These are phyloP conservation scores for Polymixis flavicincta DNA, from an alignment of 2,888 invertebrate species.

Conservation along the genomic window DNA sequence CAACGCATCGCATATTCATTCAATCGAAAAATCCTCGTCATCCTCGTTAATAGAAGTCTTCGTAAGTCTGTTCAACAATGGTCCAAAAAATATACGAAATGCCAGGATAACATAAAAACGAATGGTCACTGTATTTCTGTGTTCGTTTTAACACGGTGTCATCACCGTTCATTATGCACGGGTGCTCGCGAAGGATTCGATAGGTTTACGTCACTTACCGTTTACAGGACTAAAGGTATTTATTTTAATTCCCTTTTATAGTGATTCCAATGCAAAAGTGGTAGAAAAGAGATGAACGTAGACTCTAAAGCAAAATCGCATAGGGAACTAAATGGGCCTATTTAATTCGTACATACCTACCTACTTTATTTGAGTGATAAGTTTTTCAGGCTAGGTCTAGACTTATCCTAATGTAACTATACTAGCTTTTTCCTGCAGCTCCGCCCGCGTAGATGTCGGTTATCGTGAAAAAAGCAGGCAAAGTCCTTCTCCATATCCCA, in stretches of 20 bases:
- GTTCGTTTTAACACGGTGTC: conserved; percentile 59
- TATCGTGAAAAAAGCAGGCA: too few relatives aligned
- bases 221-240: conserved; percentile 13
- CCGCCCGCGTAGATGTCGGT: too few relatives aligned
- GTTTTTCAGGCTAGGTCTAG: not conserved
- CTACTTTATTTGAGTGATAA: not conserved
- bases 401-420: not conserved
- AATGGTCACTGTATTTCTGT: conserved; percentile 36
- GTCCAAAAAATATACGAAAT: not conserved
- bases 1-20: too few relatives aligned
- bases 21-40: too few relatives aligned
- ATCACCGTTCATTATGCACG: conserved; percentile 55
- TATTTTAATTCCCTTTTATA: conserved; percentile 19
- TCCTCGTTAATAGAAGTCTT: not conserved
- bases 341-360: not conserved
- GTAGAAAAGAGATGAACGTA: not conserved
- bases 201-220: conserved; percentile 50
- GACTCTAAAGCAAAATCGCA: too few relatives aligned
- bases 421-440: too few relatives aligned
- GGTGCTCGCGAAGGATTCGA: conserved; percentile 56
- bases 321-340: not conserved
- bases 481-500: too few relatives aligned
- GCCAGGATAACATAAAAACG: not conserved
- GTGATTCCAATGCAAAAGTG: not conserved
- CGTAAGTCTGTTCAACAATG: not conserved